Base-by-base conservation (phyloP, 2,888 invertebrate genomes). In the Trissolcus brochymenae region DNA sequence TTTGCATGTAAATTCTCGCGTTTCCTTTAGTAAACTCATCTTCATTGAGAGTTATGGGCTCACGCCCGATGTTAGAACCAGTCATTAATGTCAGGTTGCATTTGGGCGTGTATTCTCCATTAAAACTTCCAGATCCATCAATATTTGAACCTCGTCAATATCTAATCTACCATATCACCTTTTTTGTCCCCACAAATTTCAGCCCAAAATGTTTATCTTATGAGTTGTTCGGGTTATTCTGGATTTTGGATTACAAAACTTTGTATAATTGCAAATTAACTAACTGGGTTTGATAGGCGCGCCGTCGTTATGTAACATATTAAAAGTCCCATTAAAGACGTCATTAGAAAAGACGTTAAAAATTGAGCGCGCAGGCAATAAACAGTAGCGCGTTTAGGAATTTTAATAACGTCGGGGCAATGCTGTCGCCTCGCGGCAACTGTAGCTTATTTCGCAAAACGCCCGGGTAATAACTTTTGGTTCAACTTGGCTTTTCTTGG, bases 1-100 rank as follows among this genome's bases (percentile, higher is more conserved):
- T 60, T 55, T 55, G 41, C 54, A 70, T 70, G 61, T 56, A 55
- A 70, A 61, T 55, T 54, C 55, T 55, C 60, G 40, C 49, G 61
- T 61, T 70, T 61, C 70, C 55, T 49, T 70, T 61, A 70, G 55
- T 56, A 61, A 70, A 68, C 49, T 41, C 25, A 61, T 55, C 55
- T 50, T 55, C 4, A 41, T 55, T 50, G 61, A 61, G 40, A 70
- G 40, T 61, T 70, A 61, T 56, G 55, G 55, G 55, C 60, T 35
- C 11, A 25, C 55, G 35, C 43, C 35, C 54, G 49, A 50, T 61
- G 61, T 61, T 49, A 61, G 61, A 55, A 61, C 40, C 55, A 21
- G 40, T 61, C 17, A 55, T 55, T 70, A 70, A 70, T 55, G 55
- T 49, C 54, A 46, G 17, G 9, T 35, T 35, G 35, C 35, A 35